Percentiles rank a stretch among this genome's conserved stretches.
These are phyloP conservation scores for Diploptera punctata DNA, from an alignment of 2,888 invertebrate genomes.

Conservation along the genomic window DNA sequence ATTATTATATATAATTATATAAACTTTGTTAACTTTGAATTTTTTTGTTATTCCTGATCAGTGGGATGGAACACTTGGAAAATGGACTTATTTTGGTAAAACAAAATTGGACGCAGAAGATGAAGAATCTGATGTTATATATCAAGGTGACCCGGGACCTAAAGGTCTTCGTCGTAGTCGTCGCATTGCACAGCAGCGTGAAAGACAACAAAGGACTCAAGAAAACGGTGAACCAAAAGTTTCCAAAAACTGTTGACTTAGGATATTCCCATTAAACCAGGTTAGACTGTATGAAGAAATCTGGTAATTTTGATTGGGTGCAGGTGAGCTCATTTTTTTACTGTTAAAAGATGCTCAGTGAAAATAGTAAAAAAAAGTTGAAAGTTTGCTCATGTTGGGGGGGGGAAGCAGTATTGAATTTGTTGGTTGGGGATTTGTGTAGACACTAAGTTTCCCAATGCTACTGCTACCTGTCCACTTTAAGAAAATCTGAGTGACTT, in stretches of 20 bases:
- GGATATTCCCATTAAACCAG: not conserved
- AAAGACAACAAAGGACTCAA: constrained; percentile 43
- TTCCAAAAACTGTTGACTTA: not conserved
- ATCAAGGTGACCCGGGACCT: not conserved
- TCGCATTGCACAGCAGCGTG: constrained; percentile 48
- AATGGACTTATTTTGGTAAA: constrained; percentile 51
- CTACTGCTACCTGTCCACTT: too few species aligned
- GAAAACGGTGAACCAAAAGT: not conserved
- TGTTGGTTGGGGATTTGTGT: too few species aligned
- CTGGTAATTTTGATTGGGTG: too few species aligned
- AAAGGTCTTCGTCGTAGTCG: constrained; percentile 48
- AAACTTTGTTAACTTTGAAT: too few species aligned
- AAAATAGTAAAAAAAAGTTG: too few species aligned
- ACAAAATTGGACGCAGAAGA: constrained; percentile 42
- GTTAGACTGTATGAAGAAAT: not conserved
- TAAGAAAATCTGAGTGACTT: too few species aligned
- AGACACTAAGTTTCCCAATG: too few species aligned
- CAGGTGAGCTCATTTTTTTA: not conserved
- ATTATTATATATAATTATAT: too few species aligned
- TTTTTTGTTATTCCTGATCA: too few species aligned
- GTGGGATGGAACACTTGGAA: constrained; percentile 55
- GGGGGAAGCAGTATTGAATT: not conserved
- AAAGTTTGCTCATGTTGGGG: not conserved
- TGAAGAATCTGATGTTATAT: constrained; percentile 30
- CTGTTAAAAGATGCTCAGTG: too few species aligned